Percentiles rank a stretch among this genome's conserved stretches.
Conservation (phyloP, 2,797 vertebrate species). For the Cyclopterus lumpus region DNA sequence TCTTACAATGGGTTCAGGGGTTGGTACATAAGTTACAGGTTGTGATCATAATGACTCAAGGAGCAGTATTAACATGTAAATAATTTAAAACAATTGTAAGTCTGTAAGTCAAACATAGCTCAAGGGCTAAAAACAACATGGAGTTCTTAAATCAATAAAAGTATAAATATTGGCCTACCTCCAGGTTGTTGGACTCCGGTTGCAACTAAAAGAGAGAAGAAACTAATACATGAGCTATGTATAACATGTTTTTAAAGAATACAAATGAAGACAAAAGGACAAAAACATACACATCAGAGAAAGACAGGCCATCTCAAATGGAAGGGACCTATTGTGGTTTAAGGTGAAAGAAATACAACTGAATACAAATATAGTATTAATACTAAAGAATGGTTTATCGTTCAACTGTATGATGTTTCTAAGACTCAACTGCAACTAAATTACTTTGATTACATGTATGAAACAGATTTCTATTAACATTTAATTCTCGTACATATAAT, state of each 20-base stretch:
- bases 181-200: conserved; percentile 46
- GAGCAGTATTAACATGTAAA: not conserved
- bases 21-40: not conserved
- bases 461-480: not conserved
- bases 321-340: not conserved
- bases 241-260: not conserved
- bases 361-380: not conserved
- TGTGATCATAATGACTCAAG: not conserved
- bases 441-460: not conserved
- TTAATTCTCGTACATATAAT: not conserved
- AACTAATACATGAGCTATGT: not conserved
- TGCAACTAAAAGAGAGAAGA: conserved; percentile 43
- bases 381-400: not conserved
- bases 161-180: conserved; percentile 21
- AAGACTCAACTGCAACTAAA: not conserved
- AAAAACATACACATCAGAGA: not conserved
- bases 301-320: not conserved
- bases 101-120: not conserved
- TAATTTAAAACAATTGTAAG: not conserved
- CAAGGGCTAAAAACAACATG: not conserved
- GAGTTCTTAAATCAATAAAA: not conserved
- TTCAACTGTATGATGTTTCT: not conserved
- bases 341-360: not conserved
- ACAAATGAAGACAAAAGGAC: not conserved
- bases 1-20: not conserved